These are phyloP conservation scores for Hormiphora californensis DNA, from an alignment of 37 sponge, comb jelly and placozoan genomes.

Conservation along the genomic window DNA sequence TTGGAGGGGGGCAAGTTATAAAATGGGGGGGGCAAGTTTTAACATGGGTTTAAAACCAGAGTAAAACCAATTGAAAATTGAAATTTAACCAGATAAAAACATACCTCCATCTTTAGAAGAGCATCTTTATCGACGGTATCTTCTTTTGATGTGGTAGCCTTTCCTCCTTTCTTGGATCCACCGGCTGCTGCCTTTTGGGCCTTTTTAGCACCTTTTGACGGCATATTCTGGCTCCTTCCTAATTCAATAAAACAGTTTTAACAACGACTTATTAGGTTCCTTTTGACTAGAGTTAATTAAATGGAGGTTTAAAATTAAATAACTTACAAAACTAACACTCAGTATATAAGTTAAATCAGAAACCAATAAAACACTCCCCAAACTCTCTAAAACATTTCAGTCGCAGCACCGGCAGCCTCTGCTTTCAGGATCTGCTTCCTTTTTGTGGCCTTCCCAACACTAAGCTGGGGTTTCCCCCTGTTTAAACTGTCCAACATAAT, in stretches of 20 bases:
- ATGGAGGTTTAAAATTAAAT: too few species aligned
- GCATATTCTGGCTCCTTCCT: conserved; percentile 17
- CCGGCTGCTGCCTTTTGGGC: conserved; percentile 15
- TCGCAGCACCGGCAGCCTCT: background rate
- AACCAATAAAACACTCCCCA: background rate
- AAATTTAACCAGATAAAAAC: too few species aligned
- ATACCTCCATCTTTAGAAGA: too few species aligned
- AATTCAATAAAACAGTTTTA: background rate
- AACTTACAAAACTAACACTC: too few species aligned
- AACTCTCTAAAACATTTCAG: background rate
- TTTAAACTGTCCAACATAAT: conserved; percentile 88
- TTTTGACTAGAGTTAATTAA: too few species aligned
- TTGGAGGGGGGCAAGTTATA: too few species aligned
- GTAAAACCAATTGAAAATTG: too few species aligned
- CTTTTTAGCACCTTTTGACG: conserved; percentile 43
- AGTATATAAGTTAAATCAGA: background rate
- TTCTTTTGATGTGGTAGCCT: conserved; percentile 1
- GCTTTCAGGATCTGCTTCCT: background rate
- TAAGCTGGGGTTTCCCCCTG: conserved; percentile 79
- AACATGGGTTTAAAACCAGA: too few species aligned
- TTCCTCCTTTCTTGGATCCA: background rate
- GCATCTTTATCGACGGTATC: too few species aligned
- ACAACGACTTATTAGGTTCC: too few species aligned
- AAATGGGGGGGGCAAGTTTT: too few species aligned
- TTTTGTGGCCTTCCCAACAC: conserved; percentile 73